Evolutionary conservation across 2,113 vertebrate genomes (phyloP).

Genomic region (Albula goreensis): DNA sequence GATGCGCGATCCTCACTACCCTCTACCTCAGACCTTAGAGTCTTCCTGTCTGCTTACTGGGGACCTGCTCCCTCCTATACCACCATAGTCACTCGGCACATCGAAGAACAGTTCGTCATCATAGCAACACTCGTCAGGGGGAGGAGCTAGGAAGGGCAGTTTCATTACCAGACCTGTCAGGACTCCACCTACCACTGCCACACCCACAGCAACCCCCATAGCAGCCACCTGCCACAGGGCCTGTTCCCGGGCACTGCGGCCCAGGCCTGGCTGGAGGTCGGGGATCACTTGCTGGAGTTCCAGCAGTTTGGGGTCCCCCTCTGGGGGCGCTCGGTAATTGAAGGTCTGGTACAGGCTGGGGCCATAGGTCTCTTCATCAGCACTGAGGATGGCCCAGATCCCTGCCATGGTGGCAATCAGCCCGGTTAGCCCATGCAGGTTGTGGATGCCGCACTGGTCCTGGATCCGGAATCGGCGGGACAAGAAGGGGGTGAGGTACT

Average conservation of each 20-base stretch:
- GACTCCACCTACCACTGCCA: constrained; percentile 63
- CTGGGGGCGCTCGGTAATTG: constrained; percentile 49
- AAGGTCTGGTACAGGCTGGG: constrained; percentile 65
- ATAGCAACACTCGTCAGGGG: constrained; percentile 67
- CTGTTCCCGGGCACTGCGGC: constrained; percentile 55
- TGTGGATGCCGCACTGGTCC: constrained; percentile 83
- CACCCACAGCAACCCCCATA: constrained; percentile 58
- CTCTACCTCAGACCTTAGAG: constrained; percentile 37
- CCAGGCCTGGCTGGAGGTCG: constrained; percentile 58
- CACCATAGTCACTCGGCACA: constrained; percentile 59
- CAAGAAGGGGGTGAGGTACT: constrained; percentile 77
- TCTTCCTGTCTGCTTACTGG: neutral
- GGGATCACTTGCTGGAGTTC: constrained; percentile 61
- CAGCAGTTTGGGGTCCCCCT: constrained; percentile 50
- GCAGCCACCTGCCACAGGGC: constrained; percentile 71
- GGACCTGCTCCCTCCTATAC: constrained; percentile 9
- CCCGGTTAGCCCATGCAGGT: constrained; percentile 78
- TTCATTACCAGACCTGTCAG: constrained; percentile 66
- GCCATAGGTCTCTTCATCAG: constrained; percentile 55
- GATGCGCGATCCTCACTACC: neutral
- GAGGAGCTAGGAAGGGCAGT: constrained; percentile 66
- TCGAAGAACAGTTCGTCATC: constrained; percentile 75
- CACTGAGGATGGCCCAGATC: constrained; percentile 61
- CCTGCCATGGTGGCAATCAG: constrained; percentile 72
- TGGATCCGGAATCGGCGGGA: constrained; percentile 57